Percentiles rank a stretch among this genome's conserved stretches.
These are phyloP conservation scores for Saturnia pavonia DNA, from an alignment of 2,888 invertebrate species.

Conservation along the genomic window DNA sequence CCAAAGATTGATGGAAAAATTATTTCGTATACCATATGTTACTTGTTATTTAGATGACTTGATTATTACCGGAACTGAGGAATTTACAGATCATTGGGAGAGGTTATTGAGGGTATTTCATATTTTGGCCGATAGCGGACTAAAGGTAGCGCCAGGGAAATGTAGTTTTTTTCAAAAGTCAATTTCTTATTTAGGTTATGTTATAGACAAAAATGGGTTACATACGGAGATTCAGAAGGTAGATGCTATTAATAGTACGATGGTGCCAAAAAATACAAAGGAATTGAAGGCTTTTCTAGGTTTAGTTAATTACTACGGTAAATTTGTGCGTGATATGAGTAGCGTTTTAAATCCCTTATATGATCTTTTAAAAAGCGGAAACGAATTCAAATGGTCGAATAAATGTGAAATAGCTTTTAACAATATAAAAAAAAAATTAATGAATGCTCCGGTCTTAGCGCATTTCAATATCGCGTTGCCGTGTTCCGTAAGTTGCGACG, in stretches of 20 bases:
- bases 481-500: too few relatives aligned
- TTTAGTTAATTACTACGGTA: conserved; percentile 21
- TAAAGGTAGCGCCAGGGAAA: too few relatives aligned
- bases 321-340: conserved; percentile 20
- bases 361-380: too few relatives aligned
- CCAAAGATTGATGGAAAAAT: conserved; percentile 3
- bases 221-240: conserved; percentile 21
- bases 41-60: conserved; percentile 19
- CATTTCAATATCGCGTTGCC: conserved; percentile 13
- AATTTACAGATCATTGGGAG: conserved; percentile 13
- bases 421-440: conserved; percentile 9
- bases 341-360: too few relatives aligned
- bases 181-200: too few relatives aligned
- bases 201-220: too few relatives aligned
- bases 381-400: conserved; percentile 3
- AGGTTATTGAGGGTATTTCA: conserved; percentile 9
- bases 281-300: conserved; percentile 20
- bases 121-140: conserved; percentile 3
- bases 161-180: too few relatives aligned
- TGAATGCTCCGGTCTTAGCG: background rate
- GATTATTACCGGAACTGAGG: conserved; percentile 14
- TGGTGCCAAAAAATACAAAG: conserved; percentile 14
- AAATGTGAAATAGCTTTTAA: conserved; percentile 16
- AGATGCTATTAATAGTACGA: conserved; percentile 14
- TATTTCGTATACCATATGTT: conserved; percentile 18